These are phyloP conservation scores for Hestina assimilis DNA, from an alignment of 1,140 invertebrate species.

Conservation along the genomic window DNA sequence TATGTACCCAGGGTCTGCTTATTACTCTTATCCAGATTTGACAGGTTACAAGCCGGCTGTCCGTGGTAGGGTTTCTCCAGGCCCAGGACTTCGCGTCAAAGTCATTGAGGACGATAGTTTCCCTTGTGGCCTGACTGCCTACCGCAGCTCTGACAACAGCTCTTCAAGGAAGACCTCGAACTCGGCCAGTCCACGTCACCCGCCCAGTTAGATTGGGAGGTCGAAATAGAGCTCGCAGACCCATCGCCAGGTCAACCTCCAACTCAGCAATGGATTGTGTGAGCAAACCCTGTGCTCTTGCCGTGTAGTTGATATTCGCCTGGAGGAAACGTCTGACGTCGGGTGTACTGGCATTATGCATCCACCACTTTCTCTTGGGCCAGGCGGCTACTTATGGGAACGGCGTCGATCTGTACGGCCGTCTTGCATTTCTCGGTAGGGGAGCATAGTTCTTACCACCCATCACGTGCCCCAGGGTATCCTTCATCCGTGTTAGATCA, in stretches of 20 bases:
- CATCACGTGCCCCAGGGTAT: neutral
- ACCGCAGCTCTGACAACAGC: neutral
- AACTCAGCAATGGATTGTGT: slow-evolving; percentile 17
- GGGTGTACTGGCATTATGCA: neutral
- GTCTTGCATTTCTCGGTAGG: neutral
- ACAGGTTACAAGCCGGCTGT: too few species aligned
- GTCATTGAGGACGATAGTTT: slow-evolving; percentile 3
- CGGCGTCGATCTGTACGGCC: neutral
- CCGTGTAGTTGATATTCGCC: neutral
- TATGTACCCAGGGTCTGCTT: too few species aligned
- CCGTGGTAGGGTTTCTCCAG: slow-evolving; percentile 23
- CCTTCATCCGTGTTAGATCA: neutral
- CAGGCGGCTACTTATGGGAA: neutral
- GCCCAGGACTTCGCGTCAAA: slow-evolving; percentile 5
- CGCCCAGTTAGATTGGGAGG: neutral
- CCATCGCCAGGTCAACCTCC: slow-evolving; percentile 10
- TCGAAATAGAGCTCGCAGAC: neutral
- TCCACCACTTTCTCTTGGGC: neutral
- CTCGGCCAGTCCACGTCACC: slow-evolving; percentile 1
- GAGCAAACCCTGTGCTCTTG: neutral
- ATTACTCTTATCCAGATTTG: too few species aligned
- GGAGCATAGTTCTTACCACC: neutral
- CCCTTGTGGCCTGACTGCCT: neutral
- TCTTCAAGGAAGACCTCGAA: slow-evolving; percentile 12
- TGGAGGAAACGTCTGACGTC: neutral